Conservation (phyloP, 2,113 vertebrate species). For the Nerophis lumbriciformis region DNA sequence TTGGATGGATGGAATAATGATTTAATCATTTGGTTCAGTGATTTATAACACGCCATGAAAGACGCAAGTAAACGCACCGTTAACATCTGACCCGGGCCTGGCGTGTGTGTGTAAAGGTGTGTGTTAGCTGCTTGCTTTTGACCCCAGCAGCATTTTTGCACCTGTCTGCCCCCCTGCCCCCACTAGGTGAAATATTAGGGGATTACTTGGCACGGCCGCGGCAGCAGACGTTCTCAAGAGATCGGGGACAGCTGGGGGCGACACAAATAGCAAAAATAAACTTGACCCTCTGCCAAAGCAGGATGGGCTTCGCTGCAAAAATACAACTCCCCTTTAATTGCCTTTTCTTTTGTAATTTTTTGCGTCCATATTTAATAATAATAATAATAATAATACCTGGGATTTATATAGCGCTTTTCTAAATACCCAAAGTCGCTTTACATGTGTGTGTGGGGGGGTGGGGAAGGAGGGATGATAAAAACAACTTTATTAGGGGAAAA, state of each 20-base stretch:
- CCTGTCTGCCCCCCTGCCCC: conserved; percentile 20
- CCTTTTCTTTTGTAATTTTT: conserved; percentile 26
- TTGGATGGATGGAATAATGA: too few relatives aligned
- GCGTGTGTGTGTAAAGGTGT: background rate
- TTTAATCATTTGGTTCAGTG: too few relatives aligned
- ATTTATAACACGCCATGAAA: background rate
- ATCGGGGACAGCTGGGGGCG: conserved; percentile 57
- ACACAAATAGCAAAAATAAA: conserved; percentile 67
- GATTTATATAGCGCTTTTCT: too few relatives aligned
- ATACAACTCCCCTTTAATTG: conserved; percentile 20
- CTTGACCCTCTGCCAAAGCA: conserved; percentile 28
- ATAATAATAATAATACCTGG: too few relatives aligned
- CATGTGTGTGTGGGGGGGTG: too few relatives aligned
- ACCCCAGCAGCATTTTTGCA: conserved; percentile 27
- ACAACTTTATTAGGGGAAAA: too few relatives aligned
- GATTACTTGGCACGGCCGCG: conserved; percentile 45
- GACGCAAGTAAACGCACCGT: conserved; percentile 16
- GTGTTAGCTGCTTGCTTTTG: conserved; percentile 3
- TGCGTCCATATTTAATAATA: conserved; percentile 32
- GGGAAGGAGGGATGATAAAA: too few relatives aligned
- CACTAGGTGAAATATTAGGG: conserved; percentile 28
- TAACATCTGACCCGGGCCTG: conserved; percentile 21
- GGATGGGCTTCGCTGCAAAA: background rate
- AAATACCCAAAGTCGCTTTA: too few relatives aligned
- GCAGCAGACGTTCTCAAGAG: conserved; percentile 41